Percentiles rank a stretch among this genome's conserved stretches.
Evolutionary conservation across 2,888 invertebrate species (phyloP).

Genomic region (Agrotis exclamationis): DNA sequence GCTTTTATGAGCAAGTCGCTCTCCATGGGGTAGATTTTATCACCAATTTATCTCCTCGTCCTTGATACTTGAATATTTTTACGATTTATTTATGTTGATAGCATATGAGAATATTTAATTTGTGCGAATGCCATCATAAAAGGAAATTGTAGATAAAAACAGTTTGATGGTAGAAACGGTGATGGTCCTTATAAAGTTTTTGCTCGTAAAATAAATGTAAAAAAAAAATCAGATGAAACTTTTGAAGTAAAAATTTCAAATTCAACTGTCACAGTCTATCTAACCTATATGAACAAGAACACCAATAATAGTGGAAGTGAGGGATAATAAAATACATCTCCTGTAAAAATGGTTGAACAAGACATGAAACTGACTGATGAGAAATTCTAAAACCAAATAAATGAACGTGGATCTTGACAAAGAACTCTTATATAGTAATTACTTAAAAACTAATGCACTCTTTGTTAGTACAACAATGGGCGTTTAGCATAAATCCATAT

Average conservation of each 20-base stretch:
- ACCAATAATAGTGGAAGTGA: neutral
- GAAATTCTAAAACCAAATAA: neutral
- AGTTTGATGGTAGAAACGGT: neutral
- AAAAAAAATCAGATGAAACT: neutral
- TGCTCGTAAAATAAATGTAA: neutral
- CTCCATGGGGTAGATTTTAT: constrained; percentile 33
- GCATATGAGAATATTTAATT: constrained; percentile 15
- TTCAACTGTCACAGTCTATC: neutral
- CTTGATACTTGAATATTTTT: constrained; percentile 4
- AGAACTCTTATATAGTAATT: neutral
- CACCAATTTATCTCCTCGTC: constrained; percentile 26
- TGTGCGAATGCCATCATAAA: neutral
- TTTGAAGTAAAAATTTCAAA: neutral
- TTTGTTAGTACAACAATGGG: constrained; percentile 22
- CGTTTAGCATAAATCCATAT: constrained; percentile 21
- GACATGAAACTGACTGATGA: neutral
- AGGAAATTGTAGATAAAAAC: neutral
- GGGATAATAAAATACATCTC: neutral
- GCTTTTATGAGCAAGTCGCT: constrained; percentile 8
- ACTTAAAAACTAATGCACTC: neutral
- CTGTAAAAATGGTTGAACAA: neutral
- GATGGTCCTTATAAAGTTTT: neutral
- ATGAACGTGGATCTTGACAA: neutral
- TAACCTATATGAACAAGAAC: neutral
- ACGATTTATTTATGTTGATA: constrained; percentile 21